phyloP scores from a whole-genome alignment of 2,797 vertebrate species.

The Craterocephalus amniculus region DNA sequence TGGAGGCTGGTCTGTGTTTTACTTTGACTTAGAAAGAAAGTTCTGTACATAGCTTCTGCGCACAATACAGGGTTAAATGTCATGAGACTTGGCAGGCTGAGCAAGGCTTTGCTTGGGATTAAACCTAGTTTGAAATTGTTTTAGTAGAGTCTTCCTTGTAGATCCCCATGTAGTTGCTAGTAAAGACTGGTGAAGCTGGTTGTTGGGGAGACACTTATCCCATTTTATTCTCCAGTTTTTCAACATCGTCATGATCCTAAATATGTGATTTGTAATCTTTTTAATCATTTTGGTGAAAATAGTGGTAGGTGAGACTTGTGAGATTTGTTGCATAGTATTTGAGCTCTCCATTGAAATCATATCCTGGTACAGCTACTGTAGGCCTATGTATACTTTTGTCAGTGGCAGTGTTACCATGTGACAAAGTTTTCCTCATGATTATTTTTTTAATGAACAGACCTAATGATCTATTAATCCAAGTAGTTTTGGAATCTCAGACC shows the following conservation, averaged over 20 bases:
- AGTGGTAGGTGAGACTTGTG: no score
- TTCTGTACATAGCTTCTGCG: neutral
- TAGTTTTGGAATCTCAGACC: no score
- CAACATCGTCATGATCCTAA: neutral
- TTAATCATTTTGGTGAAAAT: neutral
- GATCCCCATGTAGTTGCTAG: neutral
- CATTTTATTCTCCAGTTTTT: neutral
- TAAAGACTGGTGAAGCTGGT: neutral
- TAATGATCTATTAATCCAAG: no score
- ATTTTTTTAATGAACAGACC: no score
- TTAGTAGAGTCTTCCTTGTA: neutral
- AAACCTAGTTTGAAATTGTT: conserved; percentile 22
- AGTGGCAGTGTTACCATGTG: neutral
- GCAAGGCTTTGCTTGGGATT: conserved; percentile 37
- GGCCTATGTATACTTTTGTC: neutral
- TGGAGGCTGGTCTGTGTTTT: neutral
- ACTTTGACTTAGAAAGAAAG: neutral
- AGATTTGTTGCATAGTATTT: no score
- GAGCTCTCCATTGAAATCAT: neutral
- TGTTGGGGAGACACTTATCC: neutral
- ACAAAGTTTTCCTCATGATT: no score
- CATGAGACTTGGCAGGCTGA: conserved; percentile 6
- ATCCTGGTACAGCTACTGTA: neutral
- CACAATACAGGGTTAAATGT: conserved; percentile 12
- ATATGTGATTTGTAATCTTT: neutral